phyloP scores from a whole-genome alignment of 2,888 invertebrate species.

The Megalurothrips usitatus region DNA sequence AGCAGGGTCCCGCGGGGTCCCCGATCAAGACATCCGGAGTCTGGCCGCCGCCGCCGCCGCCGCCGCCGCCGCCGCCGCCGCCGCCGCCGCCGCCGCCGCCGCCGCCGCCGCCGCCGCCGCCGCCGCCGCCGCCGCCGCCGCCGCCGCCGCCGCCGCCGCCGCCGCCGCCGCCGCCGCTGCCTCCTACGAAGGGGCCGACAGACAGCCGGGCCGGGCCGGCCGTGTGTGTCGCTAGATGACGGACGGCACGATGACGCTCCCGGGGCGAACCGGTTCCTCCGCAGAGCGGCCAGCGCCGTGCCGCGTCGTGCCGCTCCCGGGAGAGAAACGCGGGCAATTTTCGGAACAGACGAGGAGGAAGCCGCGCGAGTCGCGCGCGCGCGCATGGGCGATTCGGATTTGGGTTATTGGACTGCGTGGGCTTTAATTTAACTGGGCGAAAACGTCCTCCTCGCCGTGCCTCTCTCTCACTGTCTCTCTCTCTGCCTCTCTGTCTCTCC shows the following conservation, averaged over 20 bases:
- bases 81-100: neutral
- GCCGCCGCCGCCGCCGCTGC: neutral
- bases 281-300: no score
- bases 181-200: neutral
- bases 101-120: neutral
- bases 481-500: no score
- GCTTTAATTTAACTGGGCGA: constrained; percentile 18
- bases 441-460: constrained; percentile 9
- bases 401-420: constrained; percentile 20
- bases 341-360: neutral
- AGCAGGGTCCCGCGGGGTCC: no score
- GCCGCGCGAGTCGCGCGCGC: no score
- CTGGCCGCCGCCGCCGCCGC: neutral
- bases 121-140: neutral
- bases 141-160: neutral
- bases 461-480: neutral
- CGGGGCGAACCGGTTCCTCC: neutral
- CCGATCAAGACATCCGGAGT: no score
- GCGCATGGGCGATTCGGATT: constrained; percentile 4
- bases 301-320: neutral
- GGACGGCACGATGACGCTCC: neutral
- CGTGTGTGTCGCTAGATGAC: neutral
- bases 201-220: neutral
- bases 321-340: constrained; percentile 19
- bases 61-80: neutral